phyloP scores from a whole-genome alignment of 2,113 vertebrate species.

The Notiomystis cincta region DNA sequence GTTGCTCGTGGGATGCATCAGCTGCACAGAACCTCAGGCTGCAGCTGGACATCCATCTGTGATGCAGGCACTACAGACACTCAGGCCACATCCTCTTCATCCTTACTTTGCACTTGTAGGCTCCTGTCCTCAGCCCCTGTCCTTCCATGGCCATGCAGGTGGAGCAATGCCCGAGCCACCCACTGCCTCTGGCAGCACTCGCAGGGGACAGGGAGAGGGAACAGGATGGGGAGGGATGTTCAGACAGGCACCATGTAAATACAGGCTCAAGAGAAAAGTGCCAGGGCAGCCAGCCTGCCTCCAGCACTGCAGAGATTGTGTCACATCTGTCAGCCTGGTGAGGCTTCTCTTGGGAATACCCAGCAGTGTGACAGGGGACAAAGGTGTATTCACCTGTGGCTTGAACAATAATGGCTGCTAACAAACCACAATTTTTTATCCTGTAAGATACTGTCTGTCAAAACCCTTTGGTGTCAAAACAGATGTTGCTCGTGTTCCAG shows the following conservation, averaged over 20 bases:
- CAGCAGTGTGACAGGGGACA: too few species aligned
- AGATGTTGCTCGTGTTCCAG: fast-evolving
- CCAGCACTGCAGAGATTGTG: background rate
- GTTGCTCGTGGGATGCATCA: background rate
- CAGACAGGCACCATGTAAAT: background rate
- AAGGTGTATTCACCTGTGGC: background rate
- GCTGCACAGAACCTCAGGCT: background rate
- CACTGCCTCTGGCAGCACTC: fast-evolving
- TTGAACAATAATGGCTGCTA: background rate
- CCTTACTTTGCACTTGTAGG: background rate
- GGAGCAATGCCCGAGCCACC: background rate
- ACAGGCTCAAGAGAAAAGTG: background rate
- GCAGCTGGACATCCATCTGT: background rate
- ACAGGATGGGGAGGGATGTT: background rate
- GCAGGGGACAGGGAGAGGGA: fast-evolving
- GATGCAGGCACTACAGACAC: background rate
- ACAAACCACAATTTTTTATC: background rate
- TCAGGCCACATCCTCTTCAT: background rate
- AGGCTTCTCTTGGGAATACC: background rate
- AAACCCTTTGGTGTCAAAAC: background rate
- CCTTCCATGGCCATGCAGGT: fast-evolving
- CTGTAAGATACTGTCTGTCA: background rate
- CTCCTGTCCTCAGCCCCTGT: background rate
- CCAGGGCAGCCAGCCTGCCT: background rate
- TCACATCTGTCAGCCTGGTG: background rate